Evolutionary conservation across 2,113 vertebrate species (phyloP).

Genomic region (Lethenteron camtschaticum): DNA sequence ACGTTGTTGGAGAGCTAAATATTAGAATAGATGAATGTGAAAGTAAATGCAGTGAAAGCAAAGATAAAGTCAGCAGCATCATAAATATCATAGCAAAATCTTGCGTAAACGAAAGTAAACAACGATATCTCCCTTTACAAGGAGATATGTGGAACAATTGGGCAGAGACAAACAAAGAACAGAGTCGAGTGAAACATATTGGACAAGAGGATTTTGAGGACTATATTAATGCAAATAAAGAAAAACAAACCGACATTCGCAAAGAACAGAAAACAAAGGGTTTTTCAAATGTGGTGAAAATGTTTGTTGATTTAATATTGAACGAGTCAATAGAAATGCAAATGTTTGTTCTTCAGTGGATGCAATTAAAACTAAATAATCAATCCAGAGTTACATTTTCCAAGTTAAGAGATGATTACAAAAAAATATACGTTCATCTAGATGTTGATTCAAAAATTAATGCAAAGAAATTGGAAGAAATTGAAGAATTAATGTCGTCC

Average conservation of each 20-base stretch:
- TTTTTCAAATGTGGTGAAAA: not conserved
- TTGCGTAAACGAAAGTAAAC: too few species aligned
- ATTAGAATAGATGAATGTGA: too few species aligned
- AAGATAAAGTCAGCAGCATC: too few species aligned
- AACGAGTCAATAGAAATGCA: not conserved
- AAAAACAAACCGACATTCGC: not conserved
- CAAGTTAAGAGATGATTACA: conserved; percentile 1
- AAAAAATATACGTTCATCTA: not conserved
- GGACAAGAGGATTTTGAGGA: not conserved
- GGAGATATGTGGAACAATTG: too few species aligned
- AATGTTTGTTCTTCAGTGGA: not conserved
- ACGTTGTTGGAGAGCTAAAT: too few species aligned
- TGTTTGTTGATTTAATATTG: not conserved
- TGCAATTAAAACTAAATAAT: not conserved
- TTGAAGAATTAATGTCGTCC: not conserved
- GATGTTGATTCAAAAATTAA: not conserved
- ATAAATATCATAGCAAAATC: too few species aligned
- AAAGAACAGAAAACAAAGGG: not conserved
- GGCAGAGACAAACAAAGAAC: too few species aligned
- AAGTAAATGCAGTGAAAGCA: too few species aligned
- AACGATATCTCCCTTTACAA: too few species aligned
- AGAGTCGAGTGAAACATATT: not conserved
- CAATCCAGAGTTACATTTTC: not conserved
- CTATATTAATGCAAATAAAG: not conserved
- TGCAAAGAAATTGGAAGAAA: not conserved